A percentile compares a stretch with the other conserved stretches of the same genome.
These are phyloP conservation scores for Callosobruchus maculatus DNA, from an alignment of 2,888 invertebrate species.

Conservation along the genomic window DNA sequence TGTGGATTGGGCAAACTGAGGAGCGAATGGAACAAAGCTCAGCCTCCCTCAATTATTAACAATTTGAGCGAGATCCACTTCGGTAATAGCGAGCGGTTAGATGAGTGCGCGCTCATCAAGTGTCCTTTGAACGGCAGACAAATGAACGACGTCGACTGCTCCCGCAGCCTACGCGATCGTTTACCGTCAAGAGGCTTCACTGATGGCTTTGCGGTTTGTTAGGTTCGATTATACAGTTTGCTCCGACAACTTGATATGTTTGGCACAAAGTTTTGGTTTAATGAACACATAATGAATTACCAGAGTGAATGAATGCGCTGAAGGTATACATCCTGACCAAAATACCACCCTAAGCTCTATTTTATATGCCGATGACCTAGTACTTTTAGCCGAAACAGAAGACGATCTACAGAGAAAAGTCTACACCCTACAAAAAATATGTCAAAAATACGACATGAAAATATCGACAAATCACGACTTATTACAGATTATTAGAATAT, in stretches of 20 bases:
- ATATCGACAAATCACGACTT: no score
- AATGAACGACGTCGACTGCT: constrained; percentile 5
- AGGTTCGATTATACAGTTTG: neutral
- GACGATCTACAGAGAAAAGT: no score
- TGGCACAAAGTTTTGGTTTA: no score
- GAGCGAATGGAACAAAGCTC: constrained; percentile 23
- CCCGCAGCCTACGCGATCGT: neutral
- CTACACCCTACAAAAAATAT: no score
- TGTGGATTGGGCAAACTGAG: neutral
- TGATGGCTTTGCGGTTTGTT: neutral
- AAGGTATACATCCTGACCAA: no score
- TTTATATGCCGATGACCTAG: no score
- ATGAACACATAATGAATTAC: no score
- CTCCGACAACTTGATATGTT: neutral
- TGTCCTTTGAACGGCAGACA: constrained; percentile 27
- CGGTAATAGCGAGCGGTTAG: constrained; percentile 41
- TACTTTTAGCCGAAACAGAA: no score
- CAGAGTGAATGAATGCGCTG: no score
- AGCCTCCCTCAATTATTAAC: constrained; percentile 44
- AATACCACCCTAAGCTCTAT: no score
- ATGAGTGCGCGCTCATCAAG: constrained; percentile 39
- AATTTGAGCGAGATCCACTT: constrained; percentile 39
- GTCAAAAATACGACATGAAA: no score
- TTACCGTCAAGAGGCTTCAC: constrained; percentile 1
- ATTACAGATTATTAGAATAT: no score